A percentile compares a stretch with the other conserved stretches of the same genome.
phyloP scores from a whole-genome alignment of 1,140 invertebrate genomes.

The Cydia amplana region DNA sequence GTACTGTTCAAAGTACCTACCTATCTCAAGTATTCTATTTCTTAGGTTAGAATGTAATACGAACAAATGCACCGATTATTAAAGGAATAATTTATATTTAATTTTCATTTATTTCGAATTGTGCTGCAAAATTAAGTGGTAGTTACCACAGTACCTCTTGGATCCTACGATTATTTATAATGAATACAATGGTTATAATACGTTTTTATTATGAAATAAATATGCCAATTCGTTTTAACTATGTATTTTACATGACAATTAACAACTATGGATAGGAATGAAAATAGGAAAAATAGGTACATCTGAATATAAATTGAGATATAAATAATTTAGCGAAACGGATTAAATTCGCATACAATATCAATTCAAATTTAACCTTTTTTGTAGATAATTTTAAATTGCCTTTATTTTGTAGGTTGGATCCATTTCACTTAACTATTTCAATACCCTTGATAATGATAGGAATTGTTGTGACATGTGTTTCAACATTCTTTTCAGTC shows the following conservation, averaged over 20 bases:
- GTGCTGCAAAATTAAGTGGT: constrained; percentile 60
- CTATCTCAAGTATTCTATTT: constrained; percentile 69
- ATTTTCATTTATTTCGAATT: constrained; percentile 47
- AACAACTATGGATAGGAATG: constrained; percentile 22
- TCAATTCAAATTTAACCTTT: too few species aligned
- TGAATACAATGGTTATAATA: constrained; percentile 52
- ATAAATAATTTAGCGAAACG: neutral
- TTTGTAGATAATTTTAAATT: too few species aligned
- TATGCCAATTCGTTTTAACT: constrained; percentile 37
- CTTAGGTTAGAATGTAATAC: constrained; percentile 68
- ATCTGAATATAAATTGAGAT: neutral
- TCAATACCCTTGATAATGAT: too few species aligned
- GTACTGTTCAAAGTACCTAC: constrained; percentile 79
- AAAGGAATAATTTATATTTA: constrained; percentile 48
- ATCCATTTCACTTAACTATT: neutral
- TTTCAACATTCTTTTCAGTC: constrained; percentile 7
- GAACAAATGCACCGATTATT: constrained; percentile 67
- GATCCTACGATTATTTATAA: constrained; percentile 61
- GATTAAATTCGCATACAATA: neutral
- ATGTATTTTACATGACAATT: constrained; percentile 18
- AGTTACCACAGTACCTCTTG: constrained; percentile 72
- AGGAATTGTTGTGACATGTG: neutral
- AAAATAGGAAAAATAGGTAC: constrained; percentile 1
- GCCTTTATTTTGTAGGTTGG: neutral
- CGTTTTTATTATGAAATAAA: constrained; percentile 44